Evolutionary conservation across 2,113 vertebrate genomes (phyloP).

Genomic region (Romanogobio albipinnatus): DNA sequence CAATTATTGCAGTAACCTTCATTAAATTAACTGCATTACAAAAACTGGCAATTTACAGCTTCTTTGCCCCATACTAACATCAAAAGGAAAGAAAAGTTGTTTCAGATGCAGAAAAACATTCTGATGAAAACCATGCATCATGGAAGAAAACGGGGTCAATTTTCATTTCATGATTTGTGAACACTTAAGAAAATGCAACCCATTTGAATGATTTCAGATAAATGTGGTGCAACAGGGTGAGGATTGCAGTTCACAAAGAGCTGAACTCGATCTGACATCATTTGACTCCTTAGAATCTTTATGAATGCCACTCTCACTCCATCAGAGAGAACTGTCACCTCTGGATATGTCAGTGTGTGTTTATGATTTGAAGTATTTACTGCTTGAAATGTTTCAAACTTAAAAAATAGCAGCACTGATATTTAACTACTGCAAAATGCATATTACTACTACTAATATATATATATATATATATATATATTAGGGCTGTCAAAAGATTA

Average conservation of each 20-base stretch:
- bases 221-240: conserved; percentile 12
- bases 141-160: neutral
- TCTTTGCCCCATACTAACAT: neutral
- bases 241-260: neutral
- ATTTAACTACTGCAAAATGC: neutral
- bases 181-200: neutral
- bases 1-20: neutral
- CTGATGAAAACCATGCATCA: neutral
- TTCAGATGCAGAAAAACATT: neutral
- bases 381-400: neutral
- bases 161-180: neutral
- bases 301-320: neutral
- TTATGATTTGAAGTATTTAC: neutral
- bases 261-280: neutral
- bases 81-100: neutral
- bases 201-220: neutral
- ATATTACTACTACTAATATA: too few species aligned
- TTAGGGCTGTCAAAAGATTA: too few species aligned
- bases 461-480: too few species aligned
- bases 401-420: neutral
- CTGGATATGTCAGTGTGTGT: neutral
- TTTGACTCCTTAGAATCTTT: neutral
- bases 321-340: neutral
- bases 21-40: neutral
- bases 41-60: neutral